phyloP scores from a whole-genome alignment of 1,140 invertebrate species.

The Scaptomyza pallida region DNA sequence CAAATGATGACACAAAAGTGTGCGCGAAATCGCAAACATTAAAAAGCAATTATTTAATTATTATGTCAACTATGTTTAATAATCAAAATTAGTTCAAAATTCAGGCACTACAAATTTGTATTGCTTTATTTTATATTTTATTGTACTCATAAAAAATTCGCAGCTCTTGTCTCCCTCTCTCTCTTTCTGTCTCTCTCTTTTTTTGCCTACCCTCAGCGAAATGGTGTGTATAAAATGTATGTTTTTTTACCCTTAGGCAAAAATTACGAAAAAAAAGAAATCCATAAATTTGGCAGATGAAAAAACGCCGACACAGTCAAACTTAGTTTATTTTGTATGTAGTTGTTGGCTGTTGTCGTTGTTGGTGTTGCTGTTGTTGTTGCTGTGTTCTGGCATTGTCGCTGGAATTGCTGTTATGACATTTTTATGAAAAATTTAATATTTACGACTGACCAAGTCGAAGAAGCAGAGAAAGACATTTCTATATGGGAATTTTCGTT shows the following conservation, averaged over 20 bases:
- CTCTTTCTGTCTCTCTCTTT: slow-evolving; percentile 5
- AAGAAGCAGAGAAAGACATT: slow-evolving; percentile 40
- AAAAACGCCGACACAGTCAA: slow-evolving; percentile 76
- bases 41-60: slow-evolving; percentile 8
- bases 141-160: slow-evolving; percentile 40
- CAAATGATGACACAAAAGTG: slow-evolving; percentile 31
- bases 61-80: too few relatives aligned
- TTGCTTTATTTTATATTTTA: slow-evolving; percentile 57
- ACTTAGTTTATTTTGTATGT: slow-evolving; percentile 49
- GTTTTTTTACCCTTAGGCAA: slow-evolving; percentile 58
- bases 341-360: slow-evolving; percentile 48
- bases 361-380: slow-evolving; percentile 27
- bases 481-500: slow-evolving; percentile 38
- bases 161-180: not conserved
- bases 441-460: slow-evolving; percentile 72
- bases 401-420: slow-evolving; percentile 80
- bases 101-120: slow-evolving; percentile 61
- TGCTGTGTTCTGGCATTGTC: slow-evolving; percentile 48
- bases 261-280: slow-evolving; percentile 74
- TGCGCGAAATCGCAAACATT: slow-evolving; percentile 31
- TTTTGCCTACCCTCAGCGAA: not conserved
- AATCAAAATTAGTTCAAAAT: slow-evolving; percentile 64
- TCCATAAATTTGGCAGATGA: slow-evolving; percentile 78
- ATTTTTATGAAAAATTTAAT: slow-evolving; percentile 83
- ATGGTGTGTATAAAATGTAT: slow-evolving; percentile 1